A percentile compares a stretch with the other conserved stretches of the same genome.
phyloP scores from a whole-genome alignment of 2,888 invertebrate species.

The Mimas tiliae region DNA sequence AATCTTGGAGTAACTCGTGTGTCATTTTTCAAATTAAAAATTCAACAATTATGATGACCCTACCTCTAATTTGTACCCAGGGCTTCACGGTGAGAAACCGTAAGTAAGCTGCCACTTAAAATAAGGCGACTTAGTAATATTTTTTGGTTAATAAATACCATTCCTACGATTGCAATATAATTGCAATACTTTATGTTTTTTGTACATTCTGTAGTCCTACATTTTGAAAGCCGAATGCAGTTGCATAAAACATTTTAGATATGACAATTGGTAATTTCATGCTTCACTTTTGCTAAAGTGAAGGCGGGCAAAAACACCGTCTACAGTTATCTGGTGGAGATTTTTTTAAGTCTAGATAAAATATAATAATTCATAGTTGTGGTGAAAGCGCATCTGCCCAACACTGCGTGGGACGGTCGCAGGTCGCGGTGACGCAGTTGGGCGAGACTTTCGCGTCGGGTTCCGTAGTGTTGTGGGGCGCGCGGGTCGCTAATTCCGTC shows the following conservation, averaged over 20 bases:
- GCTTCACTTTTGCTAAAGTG: background rate
- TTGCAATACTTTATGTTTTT: background rate
- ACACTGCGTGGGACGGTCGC: conserved; percentile 18
- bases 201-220: background rate
- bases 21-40: no score
- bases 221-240: conserved; percentile 7
- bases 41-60: no score
- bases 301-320: background rate
- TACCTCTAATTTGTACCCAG: no score
- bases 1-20: no score
- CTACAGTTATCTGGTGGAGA: conserved; percentile 1
- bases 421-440: conserved; percentile 23
- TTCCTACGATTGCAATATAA: background rate
- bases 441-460: conserved; percentile 2
- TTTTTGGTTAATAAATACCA: background rate
- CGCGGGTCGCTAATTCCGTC: conserved; percentile 66
- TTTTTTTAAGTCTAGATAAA: conserved; percentile 14
- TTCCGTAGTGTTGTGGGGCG: conserved; percentile 9
- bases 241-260: conserved; percentile 10
- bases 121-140: background rate
- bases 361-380: conserved; percentile 15
- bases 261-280: conserved; percentile 3
- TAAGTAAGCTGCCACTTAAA: no score
- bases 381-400: conserved; percentile 23
- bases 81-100: no score